These are phyloP conservation scores for Resseliella maxima DNA, from an alignment of 2,888 invertebrate species.

Conservation along the genomic window DNA sequence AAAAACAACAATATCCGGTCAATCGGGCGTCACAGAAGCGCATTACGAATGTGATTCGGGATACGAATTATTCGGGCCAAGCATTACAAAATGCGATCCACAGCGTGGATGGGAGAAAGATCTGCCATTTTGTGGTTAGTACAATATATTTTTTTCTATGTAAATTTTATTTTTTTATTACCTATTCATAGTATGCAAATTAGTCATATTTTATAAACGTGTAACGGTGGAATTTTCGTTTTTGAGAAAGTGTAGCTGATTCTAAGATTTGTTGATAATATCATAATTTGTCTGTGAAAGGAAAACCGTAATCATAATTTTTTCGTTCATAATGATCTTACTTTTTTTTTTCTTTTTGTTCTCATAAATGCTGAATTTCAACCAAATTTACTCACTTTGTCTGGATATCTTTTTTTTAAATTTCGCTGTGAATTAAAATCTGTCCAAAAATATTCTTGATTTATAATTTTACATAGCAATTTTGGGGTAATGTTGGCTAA, in stretches of 20 bases:
- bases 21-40: constrained; percentile 74
- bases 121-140: constrained; percentile 84
- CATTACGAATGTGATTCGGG: constrained; percentile 88
- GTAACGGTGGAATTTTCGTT: not conserved
- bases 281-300: constrained; percentile 18
- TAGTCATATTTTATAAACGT: not conserved
- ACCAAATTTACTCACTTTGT: no score
- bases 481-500: not conserved
- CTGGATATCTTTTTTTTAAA: no score
- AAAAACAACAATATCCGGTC: constrained; percentile 64
- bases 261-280: not conserved
- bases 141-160: constrained; percentile 9
- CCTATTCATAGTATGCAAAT: constrained; percentile 39
- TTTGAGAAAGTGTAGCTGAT: not conserved
- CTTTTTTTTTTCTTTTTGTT: not conserved
- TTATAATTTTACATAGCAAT: not conserved
- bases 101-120: constrained; percentile 84
- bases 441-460: not conserved
- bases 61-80: constrained; percentile 86
- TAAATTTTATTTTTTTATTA: not conserved
- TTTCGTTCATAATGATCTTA: not conserved
- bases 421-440: no score
- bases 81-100: constrained; percentile 76
- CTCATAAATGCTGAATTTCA: constrained; percentile 30
- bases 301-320: not conserved